Evolutionary conservation across 2,113 vertebrate species (phyloP).

Genomic region (Pluvianellus socialis): DNA sequence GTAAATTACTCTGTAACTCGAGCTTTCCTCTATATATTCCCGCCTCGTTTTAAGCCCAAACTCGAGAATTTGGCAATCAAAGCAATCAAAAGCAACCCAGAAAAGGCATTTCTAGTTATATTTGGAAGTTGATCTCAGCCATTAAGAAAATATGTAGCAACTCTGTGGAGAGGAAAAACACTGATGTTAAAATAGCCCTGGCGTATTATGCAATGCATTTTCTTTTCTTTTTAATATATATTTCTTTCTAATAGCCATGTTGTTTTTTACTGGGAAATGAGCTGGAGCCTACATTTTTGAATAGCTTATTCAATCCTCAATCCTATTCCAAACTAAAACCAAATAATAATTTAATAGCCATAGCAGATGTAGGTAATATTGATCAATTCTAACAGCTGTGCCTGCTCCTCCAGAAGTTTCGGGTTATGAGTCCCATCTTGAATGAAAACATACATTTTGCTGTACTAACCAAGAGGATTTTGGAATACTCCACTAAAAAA

Average conservation of each 20-base stretch:
- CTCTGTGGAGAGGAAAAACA: neutral
- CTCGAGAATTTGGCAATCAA: neutral
- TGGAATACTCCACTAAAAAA: neutral
- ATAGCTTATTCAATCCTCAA: neutral
- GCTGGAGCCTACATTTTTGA: neutral
- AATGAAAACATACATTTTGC: neutral
- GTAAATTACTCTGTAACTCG: neutral
- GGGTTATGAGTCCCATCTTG: neutral
- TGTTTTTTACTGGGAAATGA: neutral
- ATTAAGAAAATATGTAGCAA: slow-evolving; percentile 12
- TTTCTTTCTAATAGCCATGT: neutral
- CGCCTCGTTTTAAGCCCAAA: neutral
- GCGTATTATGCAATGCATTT: neutral
- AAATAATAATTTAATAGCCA: neutral
- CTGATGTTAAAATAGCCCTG: neutral
- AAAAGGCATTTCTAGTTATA: slow-evolving; percentile 11
- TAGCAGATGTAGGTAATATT: neutral
- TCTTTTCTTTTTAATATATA: neutral
- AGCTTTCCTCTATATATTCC: neutral
- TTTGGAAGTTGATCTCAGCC: neutral
- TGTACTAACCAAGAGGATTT: neutral
- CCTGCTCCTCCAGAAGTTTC: neutral
- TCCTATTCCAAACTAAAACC: neutral
- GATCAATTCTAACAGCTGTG: neutral
- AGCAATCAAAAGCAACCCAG: neutral